Base-by-base conservation (phyloP, 2,888 invertebrate genomes). In the Morpho achilles region DNA sequence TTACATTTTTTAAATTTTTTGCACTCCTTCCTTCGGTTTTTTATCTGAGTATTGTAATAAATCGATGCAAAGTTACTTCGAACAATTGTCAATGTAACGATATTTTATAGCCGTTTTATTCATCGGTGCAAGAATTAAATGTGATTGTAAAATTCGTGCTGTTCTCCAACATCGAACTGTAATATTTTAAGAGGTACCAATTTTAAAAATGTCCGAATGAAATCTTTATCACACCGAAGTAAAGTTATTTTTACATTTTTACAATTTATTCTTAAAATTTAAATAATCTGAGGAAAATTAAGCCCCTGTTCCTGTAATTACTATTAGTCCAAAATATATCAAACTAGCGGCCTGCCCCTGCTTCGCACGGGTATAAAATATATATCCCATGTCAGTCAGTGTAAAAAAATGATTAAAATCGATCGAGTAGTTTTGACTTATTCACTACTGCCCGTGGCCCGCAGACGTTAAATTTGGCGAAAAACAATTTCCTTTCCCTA, bases 131-230 rank as follows among this genome's bases (percentile, higher is more conserved):
- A 39, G 43, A 53, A 49, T 55, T 47, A 5, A 32, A 50, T 49
- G 52, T 53, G 43, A 53, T 23, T 41, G 44, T 45, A 50, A 48
- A 52, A 52, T 52, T 50, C 49, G 32, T 49, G 55, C 50, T 39
- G 9, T 44, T 39, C 49, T 42, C 49, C 3, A 39, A 44, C 55
- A 39, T 32, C 32, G 43, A 47, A 10, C 44, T 50, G 50, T 50
- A 43, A 50, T 55, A 55, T 55, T 55, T 55, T 44, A 55, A 54
- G 48, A 8, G 42, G 42, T 43, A 49, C 54, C 47, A 54, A 54
- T 54, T 54, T 48, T 44, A 32, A 32, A 54, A 48, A 47, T 43
- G 42, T 54, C 48, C 7, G 8, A 48, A 7, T 48, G 54, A 49
- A 54, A 54, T 54, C 43, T 54, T 54, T 48, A 54, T 54, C 32